Evolutionary conservation across 2,888 invertebrate species (phyloP), one percentile per base, ranked within the genome.

Genomic region (Aphrophora alni): DNA sequence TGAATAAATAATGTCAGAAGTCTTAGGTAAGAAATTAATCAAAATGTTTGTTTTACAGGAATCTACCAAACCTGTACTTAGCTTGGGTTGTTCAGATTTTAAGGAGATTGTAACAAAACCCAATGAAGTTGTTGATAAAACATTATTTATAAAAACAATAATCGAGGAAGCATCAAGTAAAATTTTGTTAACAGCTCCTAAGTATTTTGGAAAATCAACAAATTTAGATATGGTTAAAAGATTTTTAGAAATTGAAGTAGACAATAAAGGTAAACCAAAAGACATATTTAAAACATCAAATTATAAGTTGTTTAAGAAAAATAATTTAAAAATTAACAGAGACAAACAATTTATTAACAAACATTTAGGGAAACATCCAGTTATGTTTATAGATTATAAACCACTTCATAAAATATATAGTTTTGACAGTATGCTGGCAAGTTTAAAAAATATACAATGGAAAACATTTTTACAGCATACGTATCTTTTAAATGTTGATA

Each of bases 341-440:
- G 38, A 77, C 25, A 24, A 38, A 4, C 17, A 14, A 28, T 70
- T 77, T 70, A 71, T 77, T 38, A 26, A 70, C 0, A n/a, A 70
- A 14, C 70, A 77, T 38, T 77, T 77, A 26, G 77, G 77, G 17
- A 70, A 12, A 10, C 26, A 77, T 17, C 77, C 77, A 38, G 77
- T 77, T 10, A 71, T 77, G 14, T 77, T 70, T 24, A 77, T 77
- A 38, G 71, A 77, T 70, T 77, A 77, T 71, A 68, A 71, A 69
- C 38, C 77, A 25, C 38, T 77, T 14, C 14, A 38, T 71, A 68
- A 24, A 71, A 25, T 71, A 12, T 25, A 70, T 0, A 25, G 26
- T 38, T 77, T 70, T 38, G 25, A 69, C 21, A 69, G 69, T 44
- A 38, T 77, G 38, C 38, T 77, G 4, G 28, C 28, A 38, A 38